phyloP scores from a whole-genome alignment of 64 coral and sea anemone species.

The Catalaphyllia jardinei region DNA sequence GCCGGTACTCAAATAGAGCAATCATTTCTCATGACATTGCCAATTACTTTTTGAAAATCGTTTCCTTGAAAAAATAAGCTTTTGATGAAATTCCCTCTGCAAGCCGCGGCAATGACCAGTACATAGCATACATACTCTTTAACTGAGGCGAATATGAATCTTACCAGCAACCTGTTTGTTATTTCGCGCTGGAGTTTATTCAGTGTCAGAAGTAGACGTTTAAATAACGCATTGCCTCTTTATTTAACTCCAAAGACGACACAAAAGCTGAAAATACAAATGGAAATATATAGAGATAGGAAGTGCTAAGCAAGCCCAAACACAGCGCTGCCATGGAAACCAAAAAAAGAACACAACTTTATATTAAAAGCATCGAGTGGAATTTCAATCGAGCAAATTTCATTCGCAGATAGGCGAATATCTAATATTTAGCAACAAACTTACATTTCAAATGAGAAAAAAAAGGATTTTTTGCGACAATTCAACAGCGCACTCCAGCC shows the following conservation, averaged over 20 bases:
- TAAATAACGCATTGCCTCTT: too few relatives aligned
- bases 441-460: neutral
- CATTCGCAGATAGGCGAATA: neutral
- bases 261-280: neutral
- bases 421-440: neutral
- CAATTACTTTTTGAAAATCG: neutral
- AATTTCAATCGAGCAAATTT: neutral
- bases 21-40: neutral
- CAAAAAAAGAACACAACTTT: neutral
- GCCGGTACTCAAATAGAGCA: neutral
- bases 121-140: too few relatives aligned
- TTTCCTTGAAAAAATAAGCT: too few relatives aligned
- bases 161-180: too few relatives aligned
- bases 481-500: neutral
- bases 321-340: neutral
- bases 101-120: too few relatives aligned
- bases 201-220: too few relatives aligned
- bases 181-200: too few relatives aligned
- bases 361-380: neutral
- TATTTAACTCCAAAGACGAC: neutral
- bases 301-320: neutral
- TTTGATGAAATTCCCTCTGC: too few relatives aligned
- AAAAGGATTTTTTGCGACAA: neutral
- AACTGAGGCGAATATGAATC: too few relatives aligned
- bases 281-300: neutral